Conservation (phyloP, 2,888 invertebrate species). For the Galeruca laticollis region DNA sequence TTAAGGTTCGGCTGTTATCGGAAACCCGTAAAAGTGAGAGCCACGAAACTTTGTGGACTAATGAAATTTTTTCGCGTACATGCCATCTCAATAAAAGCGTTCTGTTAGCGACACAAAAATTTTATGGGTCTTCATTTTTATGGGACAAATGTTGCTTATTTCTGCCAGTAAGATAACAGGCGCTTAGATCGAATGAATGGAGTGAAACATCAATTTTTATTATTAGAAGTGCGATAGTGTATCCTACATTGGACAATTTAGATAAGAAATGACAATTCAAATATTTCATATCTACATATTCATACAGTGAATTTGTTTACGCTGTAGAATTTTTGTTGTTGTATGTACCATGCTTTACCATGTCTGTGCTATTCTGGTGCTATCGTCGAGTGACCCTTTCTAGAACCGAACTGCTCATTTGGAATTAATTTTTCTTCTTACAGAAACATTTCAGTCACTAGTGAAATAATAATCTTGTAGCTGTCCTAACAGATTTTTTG, state of each 20-base stretch:
- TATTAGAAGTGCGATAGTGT: constrained; percentile 4
- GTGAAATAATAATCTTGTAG: too few relatives aligned
- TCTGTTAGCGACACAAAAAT: constrained; percentile 29
- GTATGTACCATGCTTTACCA: too few relatives aligned
- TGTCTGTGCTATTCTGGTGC: too few relatives aligned
- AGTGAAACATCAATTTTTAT: constrained; percentile 14
- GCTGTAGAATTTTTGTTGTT: not conserved
- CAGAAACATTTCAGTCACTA: too few relatives aligned
- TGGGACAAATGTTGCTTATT: constrained; percentile 24
- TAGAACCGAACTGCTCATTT: too few relatives aligned
- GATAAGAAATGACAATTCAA: constrained; percentile 1
- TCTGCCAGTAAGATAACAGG: constrained; percentile 3
- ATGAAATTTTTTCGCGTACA: constrained; percentile 39
- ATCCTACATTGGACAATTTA: not conserved
- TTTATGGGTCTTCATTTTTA: constrained; percentile 30
- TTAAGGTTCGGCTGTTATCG: constrained; percentile 41
- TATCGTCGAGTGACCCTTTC: too few relatives aligned
- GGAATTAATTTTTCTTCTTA: too few relatives aligned
- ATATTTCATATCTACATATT: not conserved
- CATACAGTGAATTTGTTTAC: not conserved
- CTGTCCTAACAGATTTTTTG: too few relatives aligned
- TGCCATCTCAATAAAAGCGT: constrained; percentile 31
- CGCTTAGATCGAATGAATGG: not conserved
- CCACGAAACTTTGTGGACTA: constrained; percentile 38
- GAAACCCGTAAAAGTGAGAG: constrained; percentile 41